These are phyloP conservation scores for Antitype chi DNA, from an alignment of 2,888 invertebrate species.

Conservation along the genomic window DNA sequence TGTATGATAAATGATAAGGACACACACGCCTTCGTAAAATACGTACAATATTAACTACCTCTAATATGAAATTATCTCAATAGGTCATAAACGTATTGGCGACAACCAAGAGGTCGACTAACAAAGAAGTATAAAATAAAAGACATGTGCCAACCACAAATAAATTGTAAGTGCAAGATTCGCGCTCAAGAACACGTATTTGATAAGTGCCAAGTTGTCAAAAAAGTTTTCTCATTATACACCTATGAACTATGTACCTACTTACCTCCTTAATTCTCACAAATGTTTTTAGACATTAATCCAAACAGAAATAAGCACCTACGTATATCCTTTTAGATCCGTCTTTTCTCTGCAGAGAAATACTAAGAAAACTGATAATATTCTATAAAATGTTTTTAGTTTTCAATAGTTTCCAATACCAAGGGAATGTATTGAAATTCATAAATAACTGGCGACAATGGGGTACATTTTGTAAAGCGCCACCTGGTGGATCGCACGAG, in stretches of 20 bases:
- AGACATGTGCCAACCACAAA: neutral
- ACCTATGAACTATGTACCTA: no score
- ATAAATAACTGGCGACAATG: conserved; percentile 75
- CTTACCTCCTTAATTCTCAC: neutral
- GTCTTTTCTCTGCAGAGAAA: conserved; percentile 8
- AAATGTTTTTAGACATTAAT: neutral
- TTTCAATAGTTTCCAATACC: conserved; percentile 50
- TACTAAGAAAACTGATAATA: conserved; percentile 22
- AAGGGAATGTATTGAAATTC: conserved; percentile 65
- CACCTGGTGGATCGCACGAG: conserved; percentile 73
- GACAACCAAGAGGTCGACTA: neutral
- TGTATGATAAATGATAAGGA: neutral
- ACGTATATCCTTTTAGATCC: conserved; percentile 2
- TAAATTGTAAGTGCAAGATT: neutral
- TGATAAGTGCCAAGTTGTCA: no score
- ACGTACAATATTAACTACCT: neutral
- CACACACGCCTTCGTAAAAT: neutral
- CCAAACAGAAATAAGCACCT: neutral
- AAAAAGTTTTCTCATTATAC: neutral
- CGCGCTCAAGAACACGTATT: no score
- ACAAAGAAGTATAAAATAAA: neutral
- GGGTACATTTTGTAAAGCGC: conserved; percentile 64
- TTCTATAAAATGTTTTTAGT: conserved; percentile 41
- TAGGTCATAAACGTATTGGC: neutral
- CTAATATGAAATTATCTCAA: neutral